Evolutionary conservation across 2,113 vertebrate genomes (phyloP), one percentile per base, ranked within the genome.

Genomic region (Macquaria australasica): DNA sequence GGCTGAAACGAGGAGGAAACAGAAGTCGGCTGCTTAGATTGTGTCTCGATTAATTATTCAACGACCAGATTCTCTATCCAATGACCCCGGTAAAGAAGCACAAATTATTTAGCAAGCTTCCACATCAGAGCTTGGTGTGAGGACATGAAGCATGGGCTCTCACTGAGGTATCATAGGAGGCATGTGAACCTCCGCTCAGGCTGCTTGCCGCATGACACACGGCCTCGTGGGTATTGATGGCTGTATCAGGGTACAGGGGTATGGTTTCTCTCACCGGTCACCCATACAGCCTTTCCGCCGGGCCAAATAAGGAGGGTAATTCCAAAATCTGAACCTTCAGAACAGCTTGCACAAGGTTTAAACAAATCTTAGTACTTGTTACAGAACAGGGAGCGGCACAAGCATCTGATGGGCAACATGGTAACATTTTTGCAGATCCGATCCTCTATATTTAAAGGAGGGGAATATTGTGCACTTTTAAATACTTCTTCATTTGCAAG

Each of bases 31-130:
- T 84, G 94, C 92, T 94, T 90, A 93, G 95, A 95, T 95, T 96
- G 95, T 95, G 91, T 94, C 90, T 77, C 39, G 86, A 96, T 96
- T 93, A 96, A 96, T 96, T 95, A 96, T 96, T 96, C 90, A 96
- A 78, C 79, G 64, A 69, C 88, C 87, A 92, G 93, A 95, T 94
- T 95, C 90, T 93, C 93, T 95, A 95, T 94, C 94, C 94, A 94
- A 95, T 96, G 95, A 95, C 94, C 95, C 94, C 72, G 85, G 91
- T 95, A 95, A 96, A 95, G 91, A 95, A 95, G 92, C 94, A 94
- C 94, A 95, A 94, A 96, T 96, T 94, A 96, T 96, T 96, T 95
- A 96, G 92, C 87, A 76, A 94, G 94, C 95, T 95, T 94, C 93
- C 95, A 95, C 93, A 93, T 92, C 89, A 88, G 81, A 77, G 89